A percentile compares a stretch with the other conserved stretches of the same genome.
Conservation (phyloP, 2,113 vertebrate genomes). For the Laticauda laticaudata region DNA sequence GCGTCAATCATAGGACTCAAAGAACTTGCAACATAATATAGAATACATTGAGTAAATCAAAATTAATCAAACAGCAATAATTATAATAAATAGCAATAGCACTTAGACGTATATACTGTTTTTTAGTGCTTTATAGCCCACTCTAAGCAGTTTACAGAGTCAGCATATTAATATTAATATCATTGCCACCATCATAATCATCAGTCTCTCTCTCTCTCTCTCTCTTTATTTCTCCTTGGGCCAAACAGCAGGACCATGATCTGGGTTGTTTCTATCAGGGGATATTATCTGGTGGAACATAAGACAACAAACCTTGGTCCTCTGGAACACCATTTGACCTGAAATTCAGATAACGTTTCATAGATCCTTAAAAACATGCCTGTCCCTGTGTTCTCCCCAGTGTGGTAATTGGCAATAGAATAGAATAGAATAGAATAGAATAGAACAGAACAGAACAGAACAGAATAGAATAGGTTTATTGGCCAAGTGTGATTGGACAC, state of each 20-base stretch:
- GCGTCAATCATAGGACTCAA: background rate
- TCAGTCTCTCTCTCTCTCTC: background rate
- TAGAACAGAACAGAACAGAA: too few relatives aligned
- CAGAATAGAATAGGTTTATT: too few relatives aligned
- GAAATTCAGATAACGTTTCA: background rate
- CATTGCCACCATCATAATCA: background rate
- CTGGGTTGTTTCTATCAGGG: background rate
- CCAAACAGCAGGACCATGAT: background rate
- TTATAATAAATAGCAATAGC: background rate
- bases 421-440: too few relatives aligned
- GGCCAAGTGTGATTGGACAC: too few relatives aligned
- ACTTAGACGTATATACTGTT: too few relatives aligned
- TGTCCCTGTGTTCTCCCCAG: background rate
- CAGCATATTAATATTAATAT: background rate
- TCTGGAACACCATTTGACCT: background rate
- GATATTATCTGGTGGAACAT: background rate
- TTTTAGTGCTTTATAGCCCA: too few relatives aligned
- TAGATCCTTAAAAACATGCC: background rate
- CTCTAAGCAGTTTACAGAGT: too few relatives aligned
- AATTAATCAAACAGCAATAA: background rate
- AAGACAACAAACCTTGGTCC: background rate
- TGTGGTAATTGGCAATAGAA: background rate
- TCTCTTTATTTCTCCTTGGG: background rate
- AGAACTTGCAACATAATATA: background rate
- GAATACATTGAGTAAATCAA: background rate